Conservation (phyloP, 2,797 vertebrate species). For the Menidia menidia region DNA sequence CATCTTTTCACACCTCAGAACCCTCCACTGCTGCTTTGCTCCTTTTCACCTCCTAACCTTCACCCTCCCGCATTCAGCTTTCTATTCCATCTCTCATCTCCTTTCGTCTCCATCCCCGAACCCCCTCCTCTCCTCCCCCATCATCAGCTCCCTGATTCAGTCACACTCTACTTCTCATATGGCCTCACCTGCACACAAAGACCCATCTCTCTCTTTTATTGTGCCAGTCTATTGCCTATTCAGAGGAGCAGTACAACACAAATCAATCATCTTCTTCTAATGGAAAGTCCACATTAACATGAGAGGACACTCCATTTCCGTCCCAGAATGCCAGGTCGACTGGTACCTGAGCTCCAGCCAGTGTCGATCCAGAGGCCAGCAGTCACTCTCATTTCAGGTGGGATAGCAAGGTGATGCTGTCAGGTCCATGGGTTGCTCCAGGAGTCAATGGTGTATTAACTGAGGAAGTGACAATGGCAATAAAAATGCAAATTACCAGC, state of each 20-base stretch:
- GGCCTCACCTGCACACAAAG: constrained; percentile 76
- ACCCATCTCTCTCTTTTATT: constrained; percentile 70
- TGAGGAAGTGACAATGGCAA: constrained; percentile 81
- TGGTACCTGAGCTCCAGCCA: constrained; percentile 65
- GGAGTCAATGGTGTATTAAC: constrained; percentile 83
- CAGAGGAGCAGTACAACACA: constrained; percentile 67
- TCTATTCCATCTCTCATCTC: constrained; percentile 60
- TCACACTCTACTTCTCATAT: constrained; percentile 66
- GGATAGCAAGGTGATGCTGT: constrained; percentile 72
- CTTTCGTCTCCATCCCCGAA: constrained; percentile 19
- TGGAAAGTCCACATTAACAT: constrained; percentile 87
- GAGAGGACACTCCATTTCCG: constrained; percentile 84
- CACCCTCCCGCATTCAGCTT: constrained; percentile 49
- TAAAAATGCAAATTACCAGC: constrained; percentile 88
- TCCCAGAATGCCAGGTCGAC: constrained; percentile 83
- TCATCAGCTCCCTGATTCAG: constrained; percentile 65
- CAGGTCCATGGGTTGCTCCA: constrained; percentile 71
- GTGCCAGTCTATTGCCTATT: constrained; percentile 73
- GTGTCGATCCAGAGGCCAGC: constrained; percentile 46
- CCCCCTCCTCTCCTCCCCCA: constrained; percentile 29
- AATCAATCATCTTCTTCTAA: constrained; percentile 86
- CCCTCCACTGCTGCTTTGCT: constrained; percentile 35
- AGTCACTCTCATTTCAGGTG: constrained; percentile 74
- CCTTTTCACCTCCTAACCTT: constrained; percentile 59
- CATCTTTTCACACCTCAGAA: constrained; percentile 35